Percentiles rank a stretch among this genome's conserved stretches.
Evolutionary conservation across 2,797 vertebrate genomes (phyloP).

Genomic region (Chromobotia macracanthus): DNA sequence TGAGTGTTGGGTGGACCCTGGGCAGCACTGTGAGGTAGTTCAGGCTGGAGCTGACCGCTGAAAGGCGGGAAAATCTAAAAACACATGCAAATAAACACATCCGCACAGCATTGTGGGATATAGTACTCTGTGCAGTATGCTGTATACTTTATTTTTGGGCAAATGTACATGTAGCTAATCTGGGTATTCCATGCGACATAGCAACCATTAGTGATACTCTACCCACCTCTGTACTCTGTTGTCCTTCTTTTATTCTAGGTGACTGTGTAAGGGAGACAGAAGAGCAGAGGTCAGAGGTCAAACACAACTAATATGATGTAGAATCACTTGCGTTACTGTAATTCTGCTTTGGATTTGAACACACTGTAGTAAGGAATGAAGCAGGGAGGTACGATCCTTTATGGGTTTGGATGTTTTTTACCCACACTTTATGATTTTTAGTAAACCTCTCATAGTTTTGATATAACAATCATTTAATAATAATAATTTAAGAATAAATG

Average conservation of each 20-base stretch:
- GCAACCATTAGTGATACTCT: background rate
- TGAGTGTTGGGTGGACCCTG: slow-evolving; percentile 79
- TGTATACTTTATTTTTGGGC: background rate
- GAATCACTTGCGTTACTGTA: background rate
- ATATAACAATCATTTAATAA: background rate
- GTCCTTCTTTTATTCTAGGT: slow-evolving; percentile 94
- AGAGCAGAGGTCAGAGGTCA: slow-evolving; percentile 17
- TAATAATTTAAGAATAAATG: background rate
- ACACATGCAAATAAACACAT: background rate
- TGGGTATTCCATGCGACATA: background rate
- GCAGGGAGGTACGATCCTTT: slow-evolving; percentile 20
- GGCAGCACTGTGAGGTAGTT: slow-evolving; percentile 90
- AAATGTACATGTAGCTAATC: too few species aligned
- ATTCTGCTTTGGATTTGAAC: slow-evolving; percentile 13
- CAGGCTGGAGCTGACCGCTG: slow-evolving; percentile 81
- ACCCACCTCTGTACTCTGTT: slow-evolving; percentile 90
- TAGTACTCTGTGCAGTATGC: too few species aligned
- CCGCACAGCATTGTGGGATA: background rate
- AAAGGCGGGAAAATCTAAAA: slow-evolving; percentile 84
- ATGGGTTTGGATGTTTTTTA: background rate
- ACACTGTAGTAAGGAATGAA: slow-evolving; percentile 33
- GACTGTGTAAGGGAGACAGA: slow-evolving; percentile 78
- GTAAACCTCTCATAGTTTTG: background rate
- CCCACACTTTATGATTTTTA: background rate
- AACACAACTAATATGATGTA: background rate